Evolutionary conservation across 2,888 invertebrate genomes (phyloP).

Genomic region (Tromatobia lineatoria): DNA sequence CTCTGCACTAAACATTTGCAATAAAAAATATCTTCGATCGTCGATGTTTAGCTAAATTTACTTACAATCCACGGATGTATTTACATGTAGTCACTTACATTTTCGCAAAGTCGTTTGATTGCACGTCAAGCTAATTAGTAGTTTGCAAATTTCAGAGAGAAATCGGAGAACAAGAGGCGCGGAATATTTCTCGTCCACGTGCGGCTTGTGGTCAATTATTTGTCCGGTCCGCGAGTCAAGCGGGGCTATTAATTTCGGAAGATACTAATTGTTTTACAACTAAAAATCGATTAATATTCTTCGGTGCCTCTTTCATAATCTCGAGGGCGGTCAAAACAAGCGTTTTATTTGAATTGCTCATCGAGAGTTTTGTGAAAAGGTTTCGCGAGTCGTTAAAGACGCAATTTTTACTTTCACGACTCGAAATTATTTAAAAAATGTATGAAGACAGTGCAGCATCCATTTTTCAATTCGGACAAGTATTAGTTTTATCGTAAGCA

Average conservation of each 20-base stretch:
- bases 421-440: no score
- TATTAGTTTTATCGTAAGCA: neutral
- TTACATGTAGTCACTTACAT: conserved; percentile 26
- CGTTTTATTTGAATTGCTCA: neutral
- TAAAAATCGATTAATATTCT: conserved; percentile 21
- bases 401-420: no score
- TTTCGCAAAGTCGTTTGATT: conserved; percentile 22
- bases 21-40: conserved; percentile 59
- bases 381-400: no score
- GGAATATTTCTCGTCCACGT: conserved; percentile 10
- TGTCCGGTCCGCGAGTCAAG: conserved; percentile 22
- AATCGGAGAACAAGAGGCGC: conserved; percentile 25
- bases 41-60: conserved; percentile 42
- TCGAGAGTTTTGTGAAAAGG: neutral
- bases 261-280: conserved; percentile 24
- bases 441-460: no score
- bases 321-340: neutral
- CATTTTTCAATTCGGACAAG: neutral
- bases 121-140: conserved; percentile 16
- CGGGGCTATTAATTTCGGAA: conserved; percentile 12
- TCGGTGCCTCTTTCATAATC: conserved; percentile 20
- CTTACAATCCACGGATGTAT: conserved; percentile 44
- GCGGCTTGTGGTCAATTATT: neutral
- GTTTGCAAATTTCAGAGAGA: neutral
- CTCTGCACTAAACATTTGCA: conserved; percentile 44